These are phyloP conservation scores for Timema podura DNA, from an alignment of 2,888 invertebrate species.

Conservation along the genomic window DNA sequence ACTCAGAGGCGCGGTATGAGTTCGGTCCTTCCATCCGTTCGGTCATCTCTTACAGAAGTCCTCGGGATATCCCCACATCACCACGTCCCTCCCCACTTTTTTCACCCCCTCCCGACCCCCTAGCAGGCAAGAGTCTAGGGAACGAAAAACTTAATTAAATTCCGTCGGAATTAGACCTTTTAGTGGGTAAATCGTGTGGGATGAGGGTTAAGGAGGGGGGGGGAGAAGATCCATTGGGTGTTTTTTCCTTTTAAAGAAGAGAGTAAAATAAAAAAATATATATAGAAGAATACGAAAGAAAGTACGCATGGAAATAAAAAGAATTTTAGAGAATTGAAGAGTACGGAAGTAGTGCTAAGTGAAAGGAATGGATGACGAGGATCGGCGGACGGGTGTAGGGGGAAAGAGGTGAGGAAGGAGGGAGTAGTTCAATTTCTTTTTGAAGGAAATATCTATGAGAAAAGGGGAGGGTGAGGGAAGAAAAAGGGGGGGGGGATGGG, in stretches of 20 bases:
- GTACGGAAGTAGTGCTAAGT: constrained; percentile 18
- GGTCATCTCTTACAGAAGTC: constrained; percentile 3
- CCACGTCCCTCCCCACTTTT: neutral
- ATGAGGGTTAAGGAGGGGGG: neutral
- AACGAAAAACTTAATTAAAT: constrained; percentile 29
- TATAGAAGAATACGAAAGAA: constrained; percentile 8
- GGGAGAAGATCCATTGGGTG: constrained; percentile 24
- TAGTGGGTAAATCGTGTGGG: constrained; percentile 29
- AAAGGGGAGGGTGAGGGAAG: neutral
- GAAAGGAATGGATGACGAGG: constrained; percentile 18
- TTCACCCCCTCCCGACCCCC: neutral
- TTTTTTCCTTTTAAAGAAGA: neutral
- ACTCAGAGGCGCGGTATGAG: neutral
- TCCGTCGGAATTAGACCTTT: constrained; percentile 32
- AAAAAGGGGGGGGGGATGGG: constrained; percentile 12
- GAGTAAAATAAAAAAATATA: neutral
- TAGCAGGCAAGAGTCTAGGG: neutral
- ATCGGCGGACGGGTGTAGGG: neutral
- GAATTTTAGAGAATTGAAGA: constrained; percentile 21
- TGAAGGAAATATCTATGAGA: constrained; percentile 18
- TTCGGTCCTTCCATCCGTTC: neutral
- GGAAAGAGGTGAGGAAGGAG: neutral
- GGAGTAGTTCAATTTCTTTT: constrained; percentile 14
- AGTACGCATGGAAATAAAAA: constrained; percentile 25
- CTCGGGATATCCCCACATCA: neutral